Evolutionary conservation across 1,140 invertebrate species (phyloP), one percentile per base, ranked within the genome.

Genomic region (Wasmannia auropunctata): DNA sequence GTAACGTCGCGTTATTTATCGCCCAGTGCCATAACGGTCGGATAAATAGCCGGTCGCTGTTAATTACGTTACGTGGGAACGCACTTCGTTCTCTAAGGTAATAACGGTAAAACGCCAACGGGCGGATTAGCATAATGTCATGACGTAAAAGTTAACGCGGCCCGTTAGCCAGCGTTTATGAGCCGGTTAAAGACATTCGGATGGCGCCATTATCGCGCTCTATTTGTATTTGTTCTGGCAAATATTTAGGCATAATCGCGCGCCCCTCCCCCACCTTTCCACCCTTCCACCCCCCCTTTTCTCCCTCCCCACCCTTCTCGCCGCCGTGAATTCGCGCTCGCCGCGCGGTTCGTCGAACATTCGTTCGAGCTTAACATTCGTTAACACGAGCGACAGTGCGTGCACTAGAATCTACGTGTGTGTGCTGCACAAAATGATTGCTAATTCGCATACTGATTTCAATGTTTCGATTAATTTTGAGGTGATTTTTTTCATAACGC

Each of bases 111-210:
- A 81, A 43, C 25, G 67, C 31, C 37, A 14, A 43, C 37, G 25
- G 67, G 51, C 37, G 67, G 67, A 83, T 83, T 83, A 83, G 54
- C 79, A 83, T 83, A 83, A 83, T 74, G 79, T 58, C 79, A 40
- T 49, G 25, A 74, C 79, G 67, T 83, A 83, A 83, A 83, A 83
- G 79, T 83, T 83, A 83, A 83, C 54, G 79, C 79, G 79, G 65
- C 67, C 79, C 79, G 51, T 83, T 83, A 83, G 79, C 37, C 28
- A 25, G 14, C 54, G 67, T 83, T 83, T 83, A 83, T 74, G 79
- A 74, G 40, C 79, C 79, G 79, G 79, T 56, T 83, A 34, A 83
- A 83, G 79, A 83, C 54, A 83, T 72, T 72, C 37, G 67, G 54
- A 83, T 83, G 65, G 54, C 54, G 43, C 67, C 14, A 43, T 83